Percentiles rank a stretch among this genome's conserved stretches.
Evolutionary conservation across 2,888 invertebrate genomes (phyloP).

Genomic region (Dicyrtoma fusca): DNA sequence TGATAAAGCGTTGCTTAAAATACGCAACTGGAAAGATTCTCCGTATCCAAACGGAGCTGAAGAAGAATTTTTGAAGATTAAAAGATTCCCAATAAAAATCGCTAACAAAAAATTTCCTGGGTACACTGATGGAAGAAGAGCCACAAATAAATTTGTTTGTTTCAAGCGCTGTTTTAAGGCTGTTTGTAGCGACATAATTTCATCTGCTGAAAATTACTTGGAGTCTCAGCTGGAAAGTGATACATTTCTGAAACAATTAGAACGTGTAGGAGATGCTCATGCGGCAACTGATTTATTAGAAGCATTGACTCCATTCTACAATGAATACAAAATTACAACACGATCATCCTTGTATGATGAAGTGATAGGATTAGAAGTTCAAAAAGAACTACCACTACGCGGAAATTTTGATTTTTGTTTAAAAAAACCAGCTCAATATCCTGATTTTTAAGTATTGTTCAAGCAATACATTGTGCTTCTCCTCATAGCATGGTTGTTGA

Average conservation of each 20-base stretch:
- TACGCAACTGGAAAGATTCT: not conserved
- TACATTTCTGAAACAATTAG: not conserved
- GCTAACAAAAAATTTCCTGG: not conserved
- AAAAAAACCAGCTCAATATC: slow-evolving; percentile 6
- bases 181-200: not conserved
- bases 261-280: not conserved
- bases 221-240: not conserved
- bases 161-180: slow-evolving; percentile 6
- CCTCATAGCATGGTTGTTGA: slow-evolving; percentile 15
- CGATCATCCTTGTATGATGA: not conserved
- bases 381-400: not conserved
- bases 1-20: not conserved
- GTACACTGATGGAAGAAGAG: not conserved
- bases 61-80: not conserved
- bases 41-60: not conserved
- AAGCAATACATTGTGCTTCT: not conserved
- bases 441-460: not conserved
- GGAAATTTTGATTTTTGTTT: not conserved
- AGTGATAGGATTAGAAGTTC: not conserved
- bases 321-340: slow-evolving; percentile 4
- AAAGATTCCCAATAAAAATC: not conserved
- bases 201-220: not conserved
- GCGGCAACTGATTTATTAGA: not conserved
- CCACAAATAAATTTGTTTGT: not conserved
- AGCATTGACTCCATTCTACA: not conserved